A percentile compares a stretch with the other conserved stretches of the same genome.
These are phyloP conservation scores for Drymodes brunneopygia DNA, from an alignment of 2,113 vertebrate genomes.

Conservation along the genomic window DNA sequence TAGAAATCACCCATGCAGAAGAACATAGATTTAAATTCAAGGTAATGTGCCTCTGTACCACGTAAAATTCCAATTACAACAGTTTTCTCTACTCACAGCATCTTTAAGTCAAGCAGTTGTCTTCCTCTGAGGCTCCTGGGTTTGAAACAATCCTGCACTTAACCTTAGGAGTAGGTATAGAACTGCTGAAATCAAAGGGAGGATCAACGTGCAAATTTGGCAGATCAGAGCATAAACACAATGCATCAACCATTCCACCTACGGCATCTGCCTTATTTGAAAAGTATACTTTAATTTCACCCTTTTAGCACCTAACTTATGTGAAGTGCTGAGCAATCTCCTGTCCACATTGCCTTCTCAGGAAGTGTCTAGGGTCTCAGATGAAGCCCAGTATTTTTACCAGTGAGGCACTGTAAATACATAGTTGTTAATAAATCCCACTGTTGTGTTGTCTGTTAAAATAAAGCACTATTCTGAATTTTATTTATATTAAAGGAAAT, in stretches of 20 bases:
- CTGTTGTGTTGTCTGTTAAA: constrained; percentile 41
- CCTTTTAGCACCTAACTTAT: background rate
- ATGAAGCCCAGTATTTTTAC: background rate
- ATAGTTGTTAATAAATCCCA: constrained; percentile 45
- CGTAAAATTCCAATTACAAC: background rate
- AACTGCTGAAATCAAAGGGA: background rate
- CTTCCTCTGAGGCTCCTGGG: background rate
- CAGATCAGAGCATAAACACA: background rate
- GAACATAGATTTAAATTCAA: background rate
- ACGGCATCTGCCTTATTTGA: background rate
- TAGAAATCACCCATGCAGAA: background rate
- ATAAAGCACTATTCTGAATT: constrained; percentile 28
- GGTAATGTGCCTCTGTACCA: background rate
- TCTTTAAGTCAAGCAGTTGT: background rate
- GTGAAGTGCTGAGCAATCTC: background rate
- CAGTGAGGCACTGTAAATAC: constrained; percentile 64
- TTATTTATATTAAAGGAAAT: constrained; percentile 65
- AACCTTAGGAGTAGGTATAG: background rate
- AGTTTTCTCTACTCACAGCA: background rate
- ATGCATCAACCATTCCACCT: background rate
- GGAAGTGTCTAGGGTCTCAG: constrained; percentile 37
- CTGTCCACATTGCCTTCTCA: background rate
- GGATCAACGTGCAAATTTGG: background rate
- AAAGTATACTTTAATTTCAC: background rate
- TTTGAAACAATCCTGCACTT: background rate